Percentiles rank a stretch among this genome's conserved stretches.
Evolutionary conservation across 2,888 invertebrate species (phyloP).

Genomic region (Lycaena phlaeas): DNA sequence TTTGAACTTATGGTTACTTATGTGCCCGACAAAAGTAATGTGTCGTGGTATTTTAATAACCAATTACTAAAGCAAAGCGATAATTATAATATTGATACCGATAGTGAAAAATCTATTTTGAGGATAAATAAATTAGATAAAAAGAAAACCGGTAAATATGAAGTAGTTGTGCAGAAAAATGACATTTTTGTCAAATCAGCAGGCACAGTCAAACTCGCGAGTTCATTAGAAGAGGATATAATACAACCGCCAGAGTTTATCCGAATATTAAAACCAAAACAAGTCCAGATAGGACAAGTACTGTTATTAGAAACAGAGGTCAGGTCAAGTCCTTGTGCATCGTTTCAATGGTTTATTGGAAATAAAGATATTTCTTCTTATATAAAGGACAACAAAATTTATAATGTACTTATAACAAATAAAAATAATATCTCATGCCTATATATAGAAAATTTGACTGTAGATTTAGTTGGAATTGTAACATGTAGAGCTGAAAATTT

Average conservation of each 20-base stretch:
- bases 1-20: constrained; percentile 81
- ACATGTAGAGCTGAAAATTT: constrained; percentile 93
- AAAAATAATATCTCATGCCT: constrained; percentile 85
- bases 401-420: constrained; percentile 78
- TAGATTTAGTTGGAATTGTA: constrained; percentile 81
- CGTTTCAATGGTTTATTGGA: constrained; percentile 90
- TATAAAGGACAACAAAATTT: constrained; percentile 73
- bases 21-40: constrained; percentile 80
- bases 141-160: constrained; percentile 90
- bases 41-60: constrained; percentile 91
- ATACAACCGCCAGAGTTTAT: constrained; percentile 82
- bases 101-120: constrained; percentile 76
- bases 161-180: constrained; percentile 82
- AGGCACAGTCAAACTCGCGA: constrained; percentile 84
- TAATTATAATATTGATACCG: constrained; percentile 72
- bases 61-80: constrained; percentile 78
- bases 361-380: constrained; percentile 76
- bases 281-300: constrained; percentile 81
- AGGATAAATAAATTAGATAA: constrained; percentile 78
- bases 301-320: constrained; percentile 85
- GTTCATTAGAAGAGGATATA: constrained; percentile 72
- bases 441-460: constrained; percentile 79
- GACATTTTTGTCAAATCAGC: constrained; percentile 85
- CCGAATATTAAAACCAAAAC: constrained; percentile 79
- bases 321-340: constrained; percentile 82